Conservation (phyloP, 2,797 vertebrate genomes). For the Acanthopagrus latus region DNA sequence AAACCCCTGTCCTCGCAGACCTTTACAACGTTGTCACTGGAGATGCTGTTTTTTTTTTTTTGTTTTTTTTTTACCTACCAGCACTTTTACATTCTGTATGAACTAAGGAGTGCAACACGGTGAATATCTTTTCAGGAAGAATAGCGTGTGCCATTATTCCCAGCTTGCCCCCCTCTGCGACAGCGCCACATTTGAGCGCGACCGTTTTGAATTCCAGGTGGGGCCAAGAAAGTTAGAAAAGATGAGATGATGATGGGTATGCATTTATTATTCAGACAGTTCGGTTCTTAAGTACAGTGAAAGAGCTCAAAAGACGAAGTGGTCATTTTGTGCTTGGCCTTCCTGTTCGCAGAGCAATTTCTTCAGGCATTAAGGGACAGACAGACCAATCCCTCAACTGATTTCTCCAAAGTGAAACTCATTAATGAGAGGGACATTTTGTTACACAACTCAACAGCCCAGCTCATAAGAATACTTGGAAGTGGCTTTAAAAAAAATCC, state of each 20-base stretch:
- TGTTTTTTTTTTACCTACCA: not conserved
- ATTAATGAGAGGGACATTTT: conserved; percentile 60
- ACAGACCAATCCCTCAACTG: conserved; percentile 34
- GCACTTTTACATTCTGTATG: not conserved
- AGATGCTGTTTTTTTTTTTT: not conserved
- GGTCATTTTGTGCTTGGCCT: conserved; percentile 30
- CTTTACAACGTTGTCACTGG: not conserved
- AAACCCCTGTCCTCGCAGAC: not conserved
- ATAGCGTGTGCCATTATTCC: too few relatives aligned
- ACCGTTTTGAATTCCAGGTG: too few relatives aligned
- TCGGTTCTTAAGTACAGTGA: not conserved
- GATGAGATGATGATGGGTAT: not conserved
- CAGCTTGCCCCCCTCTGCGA: not conserved
- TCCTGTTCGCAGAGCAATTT: conserved; percentile 41
- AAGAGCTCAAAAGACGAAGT: not conserved
- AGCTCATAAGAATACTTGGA: conserved; percentile 54
- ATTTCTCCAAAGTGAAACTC: conserved; percentile 55
- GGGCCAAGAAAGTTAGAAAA: not conserved
- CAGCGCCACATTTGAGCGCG: not conserved
- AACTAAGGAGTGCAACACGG: not conserved
- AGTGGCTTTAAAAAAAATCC: conserved; percentile 73
- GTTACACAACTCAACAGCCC: conserved; percentile 55
- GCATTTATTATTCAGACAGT: not conserved
- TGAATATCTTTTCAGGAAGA: not conserved
- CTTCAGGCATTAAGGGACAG: not conserved